Evolutionary conservation across 2,113 vertebrate species (phyloP), one percentile per base, ranked within the genome.

Genomic region (Psilopsiagon aurifrons): DNA sequence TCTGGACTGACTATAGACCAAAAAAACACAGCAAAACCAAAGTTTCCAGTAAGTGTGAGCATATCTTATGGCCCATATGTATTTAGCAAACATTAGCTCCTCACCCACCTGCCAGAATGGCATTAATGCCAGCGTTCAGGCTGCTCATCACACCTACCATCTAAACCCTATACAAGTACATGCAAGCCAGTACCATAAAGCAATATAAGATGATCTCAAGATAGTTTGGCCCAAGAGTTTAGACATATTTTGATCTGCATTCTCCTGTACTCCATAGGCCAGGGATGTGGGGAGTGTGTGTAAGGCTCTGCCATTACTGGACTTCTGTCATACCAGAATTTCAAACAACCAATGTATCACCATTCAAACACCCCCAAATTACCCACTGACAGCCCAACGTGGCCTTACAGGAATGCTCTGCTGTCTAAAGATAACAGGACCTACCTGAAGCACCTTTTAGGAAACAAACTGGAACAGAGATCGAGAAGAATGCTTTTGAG

Each of bases 11-110:
- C 81, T 94, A 94, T 68, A 94, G 70, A 86, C 73, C 55, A 83
- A 92, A 87, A 95, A 87, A 94, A 80, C 64, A 92, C 46, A 88
- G n/a, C 74, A 91, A 94, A 96, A 87, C 82, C 91, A 93, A 92
- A 70, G 79, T 28, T 97, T 88, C 93, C 94, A 96, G 88, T 95
- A 96, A 96, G 41, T 8, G n/a, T n/a, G 57, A 83, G 60, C 22
- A 17, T 92, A 96, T 89, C 76, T 90, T 75, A 92, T 27, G 31
- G 75, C 9, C 51, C 69, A 71, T 25, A 85, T 51, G 49, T 92
- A 84, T 51, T 67, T 46, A 73, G 33, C 20, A 92, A 86, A 87
- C 51, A 43, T 15, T 18, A 70, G 44, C 15, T 69, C 63, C 39
- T 70, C 66, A 33, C 16, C 31, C 49, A 83, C 66, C 68, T 84